Base-by-base conservation (phyloP, 1,140 invertebrate species). In the Macrobrachium rosenbergii region DNA sequence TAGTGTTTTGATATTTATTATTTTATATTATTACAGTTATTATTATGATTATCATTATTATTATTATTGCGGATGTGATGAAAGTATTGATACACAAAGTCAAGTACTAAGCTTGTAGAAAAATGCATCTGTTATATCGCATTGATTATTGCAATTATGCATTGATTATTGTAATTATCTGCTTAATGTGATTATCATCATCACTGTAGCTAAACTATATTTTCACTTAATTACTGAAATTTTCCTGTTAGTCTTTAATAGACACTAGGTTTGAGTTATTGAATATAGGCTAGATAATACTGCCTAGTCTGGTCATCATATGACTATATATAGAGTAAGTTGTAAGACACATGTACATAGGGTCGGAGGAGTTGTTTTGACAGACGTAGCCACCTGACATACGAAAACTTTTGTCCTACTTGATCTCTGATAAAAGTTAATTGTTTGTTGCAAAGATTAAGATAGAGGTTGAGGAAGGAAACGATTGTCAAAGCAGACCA, bases 211-310 rank as follows among this genome's bases (percentile, higher is more conserved):
- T 43, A 86, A 86, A 86, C 59, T 86, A 87, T 87, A 87, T 87
- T 87, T 87, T 87, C 79, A 87, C 85, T 81, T 75, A 80, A 81
- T 81, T 81, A 52, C 12, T 52, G 59, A 81, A 64, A 82, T 80
- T 87, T 84, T 87, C 85, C 67, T 82, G 79, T 80, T 87, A 87
- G 85, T 87, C 85, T 87, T 79, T 87, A 52, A 79, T 87, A 87
- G 85, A 82, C 85, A 87, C 69, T 87, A 87, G 85, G 85, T 87
- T 87, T 87, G 64, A 87, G 85, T 87, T 87, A 87, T 72, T 87
- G 59, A 87, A 87, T 62, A 87, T 87, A 87, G 85, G 63, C 28
- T 87, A 87, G 84, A 83, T 21, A 63, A 87, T 62, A 87, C 59
- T 87, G 85, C 85, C 78, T 87, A 82, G 85, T 63, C 67, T 87